Conservation (phyloP, 2,113 vertebrate species). For the Dasyornis broadbenti region DNA sequence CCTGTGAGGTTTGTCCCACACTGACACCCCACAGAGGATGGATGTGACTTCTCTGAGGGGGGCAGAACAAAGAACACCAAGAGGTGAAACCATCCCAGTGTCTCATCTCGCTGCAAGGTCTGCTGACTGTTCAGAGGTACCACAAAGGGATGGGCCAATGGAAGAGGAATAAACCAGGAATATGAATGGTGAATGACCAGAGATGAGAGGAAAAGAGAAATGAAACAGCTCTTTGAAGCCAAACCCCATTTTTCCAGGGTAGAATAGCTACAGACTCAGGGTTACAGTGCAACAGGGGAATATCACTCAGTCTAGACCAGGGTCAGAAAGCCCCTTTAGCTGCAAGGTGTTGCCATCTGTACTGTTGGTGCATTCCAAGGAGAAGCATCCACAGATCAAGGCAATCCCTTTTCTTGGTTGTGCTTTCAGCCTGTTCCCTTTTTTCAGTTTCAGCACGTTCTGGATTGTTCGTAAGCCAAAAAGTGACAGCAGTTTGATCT, state of each 20-base stretch:
- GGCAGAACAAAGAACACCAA: accelerated
- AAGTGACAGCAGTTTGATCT: constrained; percentile 6
- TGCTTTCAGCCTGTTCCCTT: background rate
- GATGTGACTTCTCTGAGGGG: background rate
- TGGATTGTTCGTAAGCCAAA: background rate
- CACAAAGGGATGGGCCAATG: background rate
- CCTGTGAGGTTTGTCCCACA: background rate
- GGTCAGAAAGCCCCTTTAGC: background rate
- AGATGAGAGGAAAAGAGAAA: background rate
- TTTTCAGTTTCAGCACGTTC: background rate
- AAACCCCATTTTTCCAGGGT: background rate
- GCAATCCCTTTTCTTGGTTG: background rate
- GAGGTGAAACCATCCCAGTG: background rate
- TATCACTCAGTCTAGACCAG: background rate
- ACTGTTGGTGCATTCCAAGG: background rate
- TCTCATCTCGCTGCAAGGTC: background rate
- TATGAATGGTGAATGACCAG: background rate
- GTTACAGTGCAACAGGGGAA: background rate
- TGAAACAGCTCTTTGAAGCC: background rate
- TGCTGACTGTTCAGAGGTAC: background rate
- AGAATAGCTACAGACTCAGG: background rate
- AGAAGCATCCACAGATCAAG: background rate
- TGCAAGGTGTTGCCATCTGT: background rate
- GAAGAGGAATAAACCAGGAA: background rate
- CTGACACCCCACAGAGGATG: background rate